Base-by-base conservation (phyloP, 2,113 vertebrate species). In the Balaeniceps rex region DNA sequence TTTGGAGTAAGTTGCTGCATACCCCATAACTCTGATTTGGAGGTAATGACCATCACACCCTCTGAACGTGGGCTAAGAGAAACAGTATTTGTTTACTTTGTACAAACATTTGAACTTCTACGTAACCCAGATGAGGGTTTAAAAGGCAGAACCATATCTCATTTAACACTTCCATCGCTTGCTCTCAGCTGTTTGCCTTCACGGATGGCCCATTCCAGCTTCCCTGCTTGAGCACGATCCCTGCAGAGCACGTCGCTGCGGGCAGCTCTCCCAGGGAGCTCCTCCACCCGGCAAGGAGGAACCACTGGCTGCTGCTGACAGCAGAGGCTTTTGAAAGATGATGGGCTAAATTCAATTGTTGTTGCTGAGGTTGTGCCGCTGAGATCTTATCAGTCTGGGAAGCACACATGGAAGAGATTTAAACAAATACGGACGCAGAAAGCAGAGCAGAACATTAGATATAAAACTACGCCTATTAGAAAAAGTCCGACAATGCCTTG, bases 351-450 rank as follows among this genome's bases (percentile, higher is more conserved):
- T 40, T 34, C 81, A 72, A 9, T 4, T 61, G 25, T 23, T 47
- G 55, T 14, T 36, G 77, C 72, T 74, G 83, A 86, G 52, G 28
- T 4, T 54, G 54, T 47, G 66, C 75, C 3, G 7, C 69, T 31
- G 14, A 85, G 87, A 68, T 87, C 74, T 89, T 93, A 82, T 64
- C 89, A 6, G 34, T 49, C 89, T 79, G 75, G 84, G 81, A 95
- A 96, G 68, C 47, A 23, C 70, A 76, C 61, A 61, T 28, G 52
- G 88, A 82, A 82, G 74, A 65, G 61, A 70, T 83, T 86, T 77
- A 58, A 81, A 36, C 55, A 70, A 65, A 33, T 18, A 60, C 0
- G 0, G 94, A 14, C 29, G 22, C 42, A 61, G 49, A 60, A 57
- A 71, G 47, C 65, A 38, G 69, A 87, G 60, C 26, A 60, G 55